Evolutionary conservation across 2,888 invertebrate genomes (phyloP), one percentile per base, ranked within the genome.

Genomic region (Anoplius nigerrimus): DNA sequence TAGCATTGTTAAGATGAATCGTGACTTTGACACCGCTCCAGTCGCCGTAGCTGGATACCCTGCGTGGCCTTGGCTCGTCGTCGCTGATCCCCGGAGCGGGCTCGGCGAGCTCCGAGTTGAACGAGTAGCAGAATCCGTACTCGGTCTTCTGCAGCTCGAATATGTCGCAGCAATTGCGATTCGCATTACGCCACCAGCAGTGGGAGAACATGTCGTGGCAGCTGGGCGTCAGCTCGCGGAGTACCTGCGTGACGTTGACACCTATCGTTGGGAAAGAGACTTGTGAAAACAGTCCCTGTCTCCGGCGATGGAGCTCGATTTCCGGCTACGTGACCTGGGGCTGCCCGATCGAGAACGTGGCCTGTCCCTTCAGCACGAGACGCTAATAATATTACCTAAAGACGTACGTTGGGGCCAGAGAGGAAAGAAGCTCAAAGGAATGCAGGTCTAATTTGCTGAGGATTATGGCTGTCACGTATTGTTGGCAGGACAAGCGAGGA

Each of bases 81-180:
- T 76, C 42, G n/a, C 42, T 20, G 15, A 16, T 61, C 22, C 13
- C 79, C 45, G 56, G 46, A 72, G 69, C 34, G 70, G 20, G 6
- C 21, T 66, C 57, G 1, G 64, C 51, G 15, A 55, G 2, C 58
- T 85, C 86, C 2, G 90, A 90, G 77, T 90, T 90, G 80, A 90
- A 90, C 0, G 90, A 83, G 74, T 89, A 87, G 72, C 91, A 91
- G 34, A 87, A 81, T 0, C 90, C 90, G 60, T 82, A 86, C 74
- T 90, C 90, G 0, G 90, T 89, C 61, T 86, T 88, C 68, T 90
- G 90, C 20, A 85, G 63, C 48, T 89, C 80, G 65, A 91, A 90
- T 18, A 86, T 79, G 0, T 88, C 85, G 71, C 90, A 90, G 58
- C 91, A 91, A 34, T 89, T 75, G 46, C 88, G 84, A 16, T 77